Evolutionary conservation across 2,113 vertebrate genomes (phyloP).

Genomic region (Callipepla californica): DNA sequence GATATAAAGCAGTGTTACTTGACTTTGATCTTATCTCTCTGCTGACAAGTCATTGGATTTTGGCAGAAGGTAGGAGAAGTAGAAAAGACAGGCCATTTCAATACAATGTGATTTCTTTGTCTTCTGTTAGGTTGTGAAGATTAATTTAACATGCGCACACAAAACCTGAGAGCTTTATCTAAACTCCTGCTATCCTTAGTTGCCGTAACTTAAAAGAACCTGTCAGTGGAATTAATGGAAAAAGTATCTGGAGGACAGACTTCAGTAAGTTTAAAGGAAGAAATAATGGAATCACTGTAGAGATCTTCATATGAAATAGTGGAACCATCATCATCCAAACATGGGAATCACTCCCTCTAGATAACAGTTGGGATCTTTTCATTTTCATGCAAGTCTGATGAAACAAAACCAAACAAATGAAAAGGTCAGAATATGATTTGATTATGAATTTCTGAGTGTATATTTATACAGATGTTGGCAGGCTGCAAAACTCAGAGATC

Average conservation of each 20-base stretch:
- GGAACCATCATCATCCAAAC: neutral
- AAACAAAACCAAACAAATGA: neutral
- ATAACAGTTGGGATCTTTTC: neutral
- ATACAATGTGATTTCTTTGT: neutral
- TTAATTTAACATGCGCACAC: neutral
- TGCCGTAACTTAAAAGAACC: neutral
- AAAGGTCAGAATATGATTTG: neutral
- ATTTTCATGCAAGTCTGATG: neutral
- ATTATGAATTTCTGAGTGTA: neutral
- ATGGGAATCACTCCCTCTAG: neutral
- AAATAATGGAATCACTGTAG: neutral
- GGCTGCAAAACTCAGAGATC: neutral
- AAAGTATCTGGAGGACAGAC: neutral
- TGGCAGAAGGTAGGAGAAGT: neutral
- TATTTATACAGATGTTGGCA: neutral
- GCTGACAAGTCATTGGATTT: neutral
- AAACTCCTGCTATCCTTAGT: neutral
- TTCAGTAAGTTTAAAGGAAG: neutral
- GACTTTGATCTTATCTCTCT: neutral
- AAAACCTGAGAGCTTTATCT: neutral
- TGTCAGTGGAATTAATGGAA: neutral
- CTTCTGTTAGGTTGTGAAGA: neutral
- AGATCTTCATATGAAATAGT: neutral
- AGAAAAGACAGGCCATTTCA: neutral
- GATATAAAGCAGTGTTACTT: neutral